Evolutionary conservation across 2,888 invertebrate species (phyloP).

Genomic region (Leptopterna dolabrata): DNA sequence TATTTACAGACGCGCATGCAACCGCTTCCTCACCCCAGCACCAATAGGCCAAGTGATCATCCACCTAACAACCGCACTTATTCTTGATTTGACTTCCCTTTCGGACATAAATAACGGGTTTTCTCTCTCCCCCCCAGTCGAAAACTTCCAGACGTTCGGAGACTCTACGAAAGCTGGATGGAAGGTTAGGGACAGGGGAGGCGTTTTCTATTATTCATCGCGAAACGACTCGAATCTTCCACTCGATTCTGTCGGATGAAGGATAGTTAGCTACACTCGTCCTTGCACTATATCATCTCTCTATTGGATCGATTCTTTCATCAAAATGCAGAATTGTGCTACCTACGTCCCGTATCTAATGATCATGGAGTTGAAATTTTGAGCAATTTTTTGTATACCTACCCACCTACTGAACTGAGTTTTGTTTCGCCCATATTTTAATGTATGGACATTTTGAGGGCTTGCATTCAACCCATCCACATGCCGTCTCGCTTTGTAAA

Average conservation of each 20-base stretch:
- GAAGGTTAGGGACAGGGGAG: neutral
- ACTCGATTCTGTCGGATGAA: constrained; percentile 38
- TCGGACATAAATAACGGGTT: constrained; percentile 44
- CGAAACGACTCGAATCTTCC: constrained; percentile 32
- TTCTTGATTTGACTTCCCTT: constrained; percentile 56
- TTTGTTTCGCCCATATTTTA: no score
- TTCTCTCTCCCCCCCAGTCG: neutral
- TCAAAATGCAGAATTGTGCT: neutral
- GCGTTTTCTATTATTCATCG: constrained; percentile 45
- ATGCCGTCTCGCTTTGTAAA: no score
- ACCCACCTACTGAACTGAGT: no score
- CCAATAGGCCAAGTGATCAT: constrained; percentile 53
- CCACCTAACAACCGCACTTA: constrained; percentile 57
- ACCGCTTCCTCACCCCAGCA: neutral
- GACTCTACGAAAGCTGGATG: neutral
- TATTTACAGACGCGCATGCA: neutral
- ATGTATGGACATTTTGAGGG: no score
- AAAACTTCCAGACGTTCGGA: neutral
- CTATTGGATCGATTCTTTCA: neutral
- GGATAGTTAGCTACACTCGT: constrained; percentile 35
- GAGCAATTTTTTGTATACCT: no score
- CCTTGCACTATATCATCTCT: neutral
- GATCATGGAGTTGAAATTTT: no score
- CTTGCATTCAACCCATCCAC: no score
- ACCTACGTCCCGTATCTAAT: no score